Conservation (phyloP, 2,797 vertebrate genomes). For the Alcedo atthis region DNA sequence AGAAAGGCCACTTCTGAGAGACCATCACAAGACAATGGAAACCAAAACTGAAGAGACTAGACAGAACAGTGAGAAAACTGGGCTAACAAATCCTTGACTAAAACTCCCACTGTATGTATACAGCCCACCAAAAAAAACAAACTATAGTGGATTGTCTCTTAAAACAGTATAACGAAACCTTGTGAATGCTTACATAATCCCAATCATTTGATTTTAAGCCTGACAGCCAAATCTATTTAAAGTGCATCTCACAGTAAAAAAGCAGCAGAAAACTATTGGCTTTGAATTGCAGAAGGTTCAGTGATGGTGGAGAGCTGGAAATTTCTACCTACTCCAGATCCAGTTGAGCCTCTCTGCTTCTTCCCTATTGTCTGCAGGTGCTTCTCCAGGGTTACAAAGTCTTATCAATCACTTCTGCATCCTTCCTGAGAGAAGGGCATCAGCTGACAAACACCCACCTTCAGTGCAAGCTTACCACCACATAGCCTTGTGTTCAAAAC, state of each 20-base stretch:
- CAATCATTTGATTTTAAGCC: conserved; percentile 62
- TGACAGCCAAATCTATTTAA: conserved; percentile 62
- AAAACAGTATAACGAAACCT: conserved; percentile 6
- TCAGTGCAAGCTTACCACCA: background rate
- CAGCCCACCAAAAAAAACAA: background rate
- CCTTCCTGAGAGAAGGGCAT: background rate
- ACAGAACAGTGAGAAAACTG: background rate
- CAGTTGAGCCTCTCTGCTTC: background rate
- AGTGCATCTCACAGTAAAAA: conserved; percentile 7
- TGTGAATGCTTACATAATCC: conserved; percentile 59
- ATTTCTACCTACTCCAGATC: background rate
- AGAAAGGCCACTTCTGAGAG: background rate
- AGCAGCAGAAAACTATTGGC: background rate
- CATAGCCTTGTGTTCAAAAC: background rate
- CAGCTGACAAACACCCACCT: background rate
- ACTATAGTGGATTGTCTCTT: background rate
- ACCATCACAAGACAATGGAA: background rate
- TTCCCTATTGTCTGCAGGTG: background rate
- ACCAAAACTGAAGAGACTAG: background rate
- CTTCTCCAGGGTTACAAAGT: background rate
- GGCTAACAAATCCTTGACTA: background rate
- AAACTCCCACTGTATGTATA: background rate
- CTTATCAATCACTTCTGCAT: background rate
- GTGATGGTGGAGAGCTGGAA: background rate
- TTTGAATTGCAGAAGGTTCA: background rate